phyloP scores from a whole-genome alignment of 64 coral and sea anemone species.

The Pocillopora damicornis region DNA sequence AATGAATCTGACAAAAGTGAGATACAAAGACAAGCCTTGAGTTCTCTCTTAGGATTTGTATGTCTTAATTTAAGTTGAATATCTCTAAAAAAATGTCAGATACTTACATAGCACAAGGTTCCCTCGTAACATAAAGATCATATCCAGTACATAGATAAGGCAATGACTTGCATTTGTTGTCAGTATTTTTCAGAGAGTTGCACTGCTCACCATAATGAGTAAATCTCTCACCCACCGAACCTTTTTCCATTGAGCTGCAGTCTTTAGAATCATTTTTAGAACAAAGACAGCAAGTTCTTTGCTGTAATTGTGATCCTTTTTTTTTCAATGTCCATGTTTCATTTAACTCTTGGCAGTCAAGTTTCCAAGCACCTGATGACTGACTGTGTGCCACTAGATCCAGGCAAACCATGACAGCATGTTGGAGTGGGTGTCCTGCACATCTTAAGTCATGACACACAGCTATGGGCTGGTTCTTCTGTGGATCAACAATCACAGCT shows the following conservation, averaged over 20 bases:
- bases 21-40: too few relatives aligned
- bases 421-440: conserved; percentile 80
- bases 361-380: conserved; percentile 67
- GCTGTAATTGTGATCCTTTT: not conserved
- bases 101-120: conserved; percentile 96
- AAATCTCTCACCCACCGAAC: not conserved
- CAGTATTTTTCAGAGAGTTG: not conserved
- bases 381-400: conserved; percentile 93
- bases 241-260: not conserved
- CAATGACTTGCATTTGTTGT: conserved; percentile 24
- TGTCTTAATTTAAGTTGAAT: too few relatives aligned
- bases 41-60: too few relatives aligned
- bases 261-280: not conserved
- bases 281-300: not conserved
- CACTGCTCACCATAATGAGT: not conserved
- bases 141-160: conserved; percentile 97
- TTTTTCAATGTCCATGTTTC: conserved; percentile 36
- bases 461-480: conserved; percentile 57
- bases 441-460: conserved; percentile 59
- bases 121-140: conserved; percentile 90
- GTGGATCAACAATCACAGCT: conserved; percentile 78
- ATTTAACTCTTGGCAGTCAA: conserved; percentile 9
- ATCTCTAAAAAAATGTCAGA: not conserved
- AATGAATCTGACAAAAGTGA: too few relatives aligned
- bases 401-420: conserved; percentile 89